Conservation (phyloP, 2,888 invertebrate genomes). For the Lamellibrachia columna region DNA sequence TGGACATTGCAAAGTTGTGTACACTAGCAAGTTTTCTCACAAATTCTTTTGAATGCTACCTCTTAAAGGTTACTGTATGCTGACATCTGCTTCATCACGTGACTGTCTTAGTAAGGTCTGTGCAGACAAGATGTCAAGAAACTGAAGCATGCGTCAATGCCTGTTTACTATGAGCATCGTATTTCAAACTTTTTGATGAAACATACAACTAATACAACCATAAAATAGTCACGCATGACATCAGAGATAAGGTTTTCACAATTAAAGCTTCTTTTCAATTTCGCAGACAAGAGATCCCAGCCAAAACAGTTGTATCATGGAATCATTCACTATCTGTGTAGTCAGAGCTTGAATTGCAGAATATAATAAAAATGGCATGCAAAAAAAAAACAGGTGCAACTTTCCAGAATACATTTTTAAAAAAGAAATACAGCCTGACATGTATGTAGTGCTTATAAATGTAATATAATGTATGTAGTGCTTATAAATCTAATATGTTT, state of each 20-base stretch:
- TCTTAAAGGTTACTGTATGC: background rate
- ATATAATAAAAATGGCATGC: background rate
- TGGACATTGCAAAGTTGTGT: background rate
- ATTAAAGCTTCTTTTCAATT: background rate
- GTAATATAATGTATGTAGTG: background rate
- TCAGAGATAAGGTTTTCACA: background rate
- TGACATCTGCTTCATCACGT: background rate
- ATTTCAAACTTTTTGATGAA: background rate
- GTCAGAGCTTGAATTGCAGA: background rate
- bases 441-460: background rate
- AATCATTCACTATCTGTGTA: background rate
- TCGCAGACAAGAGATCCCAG: background rate
- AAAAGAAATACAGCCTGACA: background rate
- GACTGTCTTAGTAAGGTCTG: background rate
- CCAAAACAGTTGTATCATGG: too few relatives aligned
- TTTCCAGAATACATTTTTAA: background rate
- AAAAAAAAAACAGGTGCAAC: background rate
- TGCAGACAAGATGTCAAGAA: background rate
- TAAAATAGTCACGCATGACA: background rate
- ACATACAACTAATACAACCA: background rate
- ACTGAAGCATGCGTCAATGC: background rate
- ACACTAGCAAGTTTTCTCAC: background rate
- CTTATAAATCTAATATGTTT: background rate
- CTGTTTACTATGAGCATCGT: background rate
- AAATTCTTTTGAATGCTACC: background rate